phyloP scores from a whole-genome alignment of 1,140 invertebrate species.

The Homarus americanus region DNA sequence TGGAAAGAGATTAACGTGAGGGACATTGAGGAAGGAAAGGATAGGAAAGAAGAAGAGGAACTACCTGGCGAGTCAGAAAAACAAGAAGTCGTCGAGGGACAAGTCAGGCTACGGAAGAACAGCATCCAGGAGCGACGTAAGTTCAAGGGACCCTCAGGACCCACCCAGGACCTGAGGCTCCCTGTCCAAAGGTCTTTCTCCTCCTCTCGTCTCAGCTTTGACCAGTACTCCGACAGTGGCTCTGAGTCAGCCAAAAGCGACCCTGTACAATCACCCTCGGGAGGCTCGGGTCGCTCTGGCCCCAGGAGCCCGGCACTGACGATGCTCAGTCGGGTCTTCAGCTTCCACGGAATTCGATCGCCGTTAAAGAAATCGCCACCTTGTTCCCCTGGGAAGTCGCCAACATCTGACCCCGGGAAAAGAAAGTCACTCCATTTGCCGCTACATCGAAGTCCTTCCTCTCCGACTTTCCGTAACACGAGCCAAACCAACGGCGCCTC shows the following conservation, averaged over 20 bases:
- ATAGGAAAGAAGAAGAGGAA: too few species aligned
- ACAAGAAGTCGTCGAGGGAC: background rate
- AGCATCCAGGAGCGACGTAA: conserved; percentile 35
- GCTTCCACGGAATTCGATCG: background rate
- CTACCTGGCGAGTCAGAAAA: too few species aligned
- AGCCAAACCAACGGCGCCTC: background rate
- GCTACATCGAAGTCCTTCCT: background rate
- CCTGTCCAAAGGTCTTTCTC: background rate
- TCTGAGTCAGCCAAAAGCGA: background rate
- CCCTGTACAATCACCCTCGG: background rate
- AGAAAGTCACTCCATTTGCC: background rate
- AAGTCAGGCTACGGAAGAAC: conserved; percentile 20
- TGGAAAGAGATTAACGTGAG: too few species aligned
- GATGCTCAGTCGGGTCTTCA: conserved; percentile 38
- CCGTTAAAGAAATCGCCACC: background rate
- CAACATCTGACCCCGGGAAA: background rate
- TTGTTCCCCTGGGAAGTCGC: background rate
- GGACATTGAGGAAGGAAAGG: too few species aligned
- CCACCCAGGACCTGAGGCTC: background rate
- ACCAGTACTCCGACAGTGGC: background rate
- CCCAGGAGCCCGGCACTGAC: conserved; percentile 30
- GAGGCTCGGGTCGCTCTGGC: background rate
- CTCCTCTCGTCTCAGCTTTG: background rate
- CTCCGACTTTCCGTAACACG: background rate
- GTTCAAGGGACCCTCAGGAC: background rate